Conservation (phyloP, 2,797 vertebrate genomes). For the Ctenopoma kingsleyae region DNA sequence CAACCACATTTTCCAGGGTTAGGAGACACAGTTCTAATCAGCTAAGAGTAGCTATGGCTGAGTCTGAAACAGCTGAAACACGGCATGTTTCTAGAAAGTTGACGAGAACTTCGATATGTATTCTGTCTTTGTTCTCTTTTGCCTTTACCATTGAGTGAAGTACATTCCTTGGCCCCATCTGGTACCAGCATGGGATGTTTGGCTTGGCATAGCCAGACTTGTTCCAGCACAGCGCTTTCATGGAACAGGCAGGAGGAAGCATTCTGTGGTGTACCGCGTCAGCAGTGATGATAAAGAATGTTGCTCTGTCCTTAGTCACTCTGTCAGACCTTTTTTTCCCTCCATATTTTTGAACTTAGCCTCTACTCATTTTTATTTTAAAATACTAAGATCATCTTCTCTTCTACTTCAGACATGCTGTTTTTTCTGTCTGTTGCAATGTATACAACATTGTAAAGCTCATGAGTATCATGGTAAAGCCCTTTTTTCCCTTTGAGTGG, state of each 20-base stretch:
- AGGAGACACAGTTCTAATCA: slow-evolving; percentile 18
- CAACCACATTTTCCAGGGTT: slow-evolving; percentile 23
- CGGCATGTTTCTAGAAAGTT: slow-evolving; percentile 10
- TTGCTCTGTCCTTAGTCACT: slow-evolving; percentile 59
- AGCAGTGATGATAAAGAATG: slow-evolving; percentile 68
- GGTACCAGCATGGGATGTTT: slow-evolving; percentile 85
- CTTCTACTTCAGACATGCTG: neutral
- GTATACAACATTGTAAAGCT: neutral
- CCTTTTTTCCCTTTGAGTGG: neutral
- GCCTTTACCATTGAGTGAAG: slow-evolving; percentile 74
- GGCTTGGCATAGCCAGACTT: slow-evolving; percentile 79
- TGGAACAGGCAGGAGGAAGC: slow-evolving; percentile 75
- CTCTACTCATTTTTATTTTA: neutral
- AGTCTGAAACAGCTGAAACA: neutral
- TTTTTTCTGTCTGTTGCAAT: neutral
- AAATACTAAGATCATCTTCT: neutral
- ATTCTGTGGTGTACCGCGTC: slow-evolving; percentile 69
- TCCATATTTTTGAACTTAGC: neutral
- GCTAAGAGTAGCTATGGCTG: neutral
- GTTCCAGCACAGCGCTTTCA: slow-evolving; percentile 80
- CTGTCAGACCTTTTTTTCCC: slow-evolving; percentile 36
- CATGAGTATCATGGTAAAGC: neutral
- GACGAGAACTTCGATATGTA: neutral
- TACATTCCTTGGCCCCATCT: slow-evolving; percentile 85
- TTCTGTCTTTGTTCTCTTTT: slow-evolving; percentile 40